Evolutionary conservation across 2,113 vertebrate species (phyloP).

Genomic region (Macroglossus sobrinus): DNA sequence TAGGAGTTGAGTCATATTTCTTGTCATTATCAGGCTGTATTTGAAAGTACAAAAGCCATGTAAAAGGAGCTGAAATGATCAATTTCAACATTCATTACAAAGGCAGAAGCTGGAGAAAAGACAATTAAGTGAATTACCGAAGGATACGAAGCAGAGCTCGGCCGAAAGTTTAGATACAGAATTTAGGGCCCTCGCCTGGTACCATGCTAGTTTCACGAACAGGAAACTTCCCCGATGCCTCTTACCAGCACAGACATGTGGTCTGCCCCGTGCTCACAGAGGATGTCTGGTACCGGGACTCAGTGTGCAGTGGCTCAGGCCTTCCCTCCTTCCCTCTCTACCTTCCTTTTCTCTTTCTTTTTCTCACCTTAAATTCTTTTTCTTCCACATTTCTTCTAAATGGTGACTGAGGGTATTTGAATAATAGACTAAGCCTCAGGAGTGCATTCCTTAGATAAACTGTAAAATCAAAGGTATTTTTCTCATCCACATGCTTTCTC

Average conservation of each 20-base stretch:
- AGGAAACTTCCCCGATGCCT: not conserved
- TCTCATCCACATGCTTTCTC: not conserved
- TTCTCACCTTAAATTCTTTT: not conserved
- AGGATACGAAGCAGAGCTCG: not conserved
- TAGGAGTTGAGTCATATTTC: not conserved
- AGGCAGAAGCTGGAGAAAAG: not conserved
- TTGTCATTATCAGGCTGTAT: not conserved
- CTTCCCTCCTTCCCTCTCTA: too few species aligned
- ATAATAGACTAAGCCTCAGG: not conserved
- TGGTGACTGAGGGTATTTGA: not conserved
- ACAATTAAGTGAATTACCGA: not conserved
- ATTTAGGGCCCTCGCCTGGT: not conserved
- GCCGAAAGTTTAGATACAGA: not conserved
- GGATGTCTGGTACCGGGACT: not conserved
- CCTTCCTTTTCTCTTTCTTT: not conserved
- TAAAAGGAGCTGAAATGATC: not conserved
- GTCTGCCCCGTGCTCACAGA: not conserved
- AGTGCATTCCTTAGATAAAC: not conserved
- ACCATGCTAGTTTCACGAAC: too few species aligned
- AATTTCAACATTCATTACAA: not conserved
- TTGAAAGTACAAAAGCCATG: not conserved
- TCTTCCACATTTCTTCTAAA: not conserved
- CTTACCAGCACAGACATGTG: not conserved
- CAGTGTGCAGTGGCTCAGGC: not conserved
- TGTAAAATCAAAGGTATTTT: not conserved